Evolutionary conservation across 2,113 vertebrate genomes (phyloP).

Genomic region (Machaerirhynchus nigripectus): DNA sequence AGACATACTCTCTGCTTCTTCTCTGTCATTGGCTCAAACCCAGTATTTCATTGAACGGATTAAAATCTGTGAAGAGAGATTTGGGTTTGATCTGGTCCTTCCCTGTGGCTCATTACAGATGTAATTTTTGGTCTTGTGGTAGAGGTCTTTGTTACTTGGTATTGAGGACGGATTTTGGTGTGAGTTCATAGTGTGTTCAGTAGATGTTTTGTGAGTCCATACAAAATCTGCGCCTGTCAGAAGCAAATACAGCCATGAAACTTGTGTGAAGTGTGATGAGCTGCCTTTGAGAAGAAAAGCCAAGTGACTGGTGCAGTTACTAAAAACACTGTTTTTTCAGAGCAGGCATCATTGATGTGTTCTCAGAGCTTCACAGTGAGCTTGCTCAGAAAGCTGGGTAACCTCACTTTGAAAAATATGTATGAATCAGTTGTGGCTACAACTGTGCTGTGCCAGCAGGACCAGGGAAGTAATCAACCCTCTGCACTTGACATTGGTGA

Average conservation of each 20-base stretch:
- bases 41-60: not conserved
- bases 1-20: not conserved
- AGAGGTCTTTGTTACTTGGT: not conserved
- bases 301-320: accelerated
- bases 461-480: not conserved
- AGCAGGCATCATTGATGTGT: not conserved
- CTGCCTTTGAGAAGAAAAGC: not conserved
- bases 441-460: not conserved
- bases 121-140: not conserved
- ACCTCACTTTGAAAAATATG: not conserved
- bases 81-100: not conserved
- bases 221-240: not conserved
- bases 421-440: not conserved
- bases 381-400: not conserved
- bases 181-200: not conserved
- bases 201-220: not conserved
- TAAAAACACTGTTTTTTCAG: not conserved
- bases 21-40: not conserved
- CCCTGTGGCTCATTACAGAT: not conserved
- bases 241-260: not conserved
- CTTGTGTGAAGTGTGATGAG: not conserved
- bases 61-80: not conserved
- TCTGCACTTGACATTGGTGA: not conserved
- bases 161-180: not conserved
- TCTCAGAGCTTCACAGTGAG: not conserved